Evolutionary conservation across 2,888 invertebrate species (phyloP).

Genomic region (Vesta saturnalis): DNA sequence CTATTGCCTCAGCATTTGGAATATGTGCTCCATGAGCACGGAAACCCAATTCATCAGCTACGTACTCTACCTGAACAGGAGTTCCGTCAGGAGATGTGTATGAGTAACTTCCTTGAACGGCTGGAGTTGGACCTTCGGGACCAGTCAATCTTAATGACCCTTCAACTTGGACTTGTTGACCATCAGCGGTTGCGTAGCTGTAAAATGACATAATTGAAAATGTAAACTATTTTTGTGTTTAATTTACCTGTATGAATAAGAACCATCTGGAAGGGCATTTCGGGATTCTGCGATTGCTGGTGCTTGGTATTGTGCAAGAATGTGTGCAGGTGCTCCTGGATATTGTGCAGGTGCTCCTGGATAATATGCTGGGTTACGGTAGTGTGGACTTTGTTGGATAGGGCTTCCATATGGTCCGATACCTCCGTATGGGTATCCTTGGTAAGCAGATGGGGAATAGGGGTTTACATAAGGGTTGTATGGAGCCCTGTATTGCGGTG

Average conservation of each 20-base stretch:
- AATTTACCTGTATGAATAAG: conserved; percentile 65
- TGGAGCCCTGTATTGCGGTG: conserved; percentile 24
- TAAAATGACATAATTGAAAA: not conserved
- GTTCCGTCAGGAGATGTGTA: conserved; percentile 81
- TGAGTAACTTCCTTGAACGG: conserved; percentile 80
- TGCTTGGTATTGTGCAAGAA: conserved; percentile 50
- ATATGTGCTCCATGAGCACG: conserved; percentile 80
- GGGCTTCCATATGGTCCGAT: conserved; percentile 4
- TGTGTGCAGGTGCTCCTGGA: conserved; percentile 40
- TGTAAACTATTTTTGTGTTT: not conserved
- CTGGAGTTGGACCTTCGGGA: conserved; percentile 73
- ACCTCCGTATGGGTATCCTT: not conserved
- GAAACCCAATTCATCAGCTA: conserved; percentile 83
- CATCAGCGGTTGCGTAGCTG: conserved; percentile 81
- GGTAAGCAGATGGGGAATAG: not conserved
- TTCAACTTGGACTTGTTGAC: conserved; percentile 80
- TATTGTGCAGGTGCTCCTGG: conserved; percentile 42
- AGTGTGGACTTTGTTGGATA: conserved; percentile 37
- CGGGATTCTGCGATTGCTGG: conserved; percentile 67
- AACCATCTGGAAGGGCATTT: conserved; percentile 69
- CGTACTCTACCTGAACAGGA: conserved; percentile 74
- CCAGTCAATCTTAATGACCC: conserved; percentile 79
- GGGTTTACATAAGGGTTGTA: not conserved
- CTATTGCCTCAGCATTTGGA: conserved; percentile 77
- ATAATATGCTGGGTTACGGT: conserved; percentile 40